Evolutionary conservation across 1,140 invertebrate species (phyloP), one percentile per base, ranked within the genome.

Genomic region (Aplysia californica): DNA sequence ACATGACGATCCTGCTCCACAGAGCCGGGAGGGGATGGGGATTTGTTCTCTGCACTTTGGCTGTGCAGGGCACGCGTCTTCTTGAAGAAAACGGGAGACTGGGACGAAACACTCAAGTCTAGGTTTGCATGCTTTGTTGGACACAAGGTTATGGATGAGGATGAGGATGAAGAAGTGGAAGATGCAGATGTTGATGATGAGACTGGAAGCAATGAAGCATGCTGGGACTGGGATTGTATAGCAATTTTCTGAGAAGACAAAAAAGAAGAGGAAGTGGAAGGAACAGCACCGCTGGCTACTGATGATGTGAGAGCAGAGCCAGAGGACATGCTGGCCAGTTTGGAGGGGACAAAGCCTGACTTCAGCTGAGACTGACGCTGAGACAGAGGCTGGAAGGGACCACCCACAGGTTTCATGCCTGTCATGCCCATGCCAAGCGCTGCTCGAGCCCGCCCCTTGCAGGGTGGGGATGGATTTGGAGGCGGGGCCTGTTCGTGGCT

Each of bases 401-500:
- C 35, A 10, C 31, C 58, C 3, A 23, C 35, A 35, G 55, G 33
- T 15, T 61, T 73, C 31, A 73, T 73, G 70, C 56, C 35, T 10
- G 26, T 50, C 33, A 70, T 55, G 23, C 55, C 26, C 35, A 26
- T 73, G 36, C 55, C 41, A 23, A 75, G 15, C 1, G 20, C 72
- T 2, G 59, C 26, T 31, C 61, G 26, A 15, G 61, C 72, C 15
- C 72, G 5, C 2, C 59, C 72, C 39, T 75, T 75, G 39, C 59
- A 65, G 15, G 72, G 72, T 23, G 72, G 72, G 23, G 72, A 75
- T 20, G 72, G 72, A 41, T 75, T 75, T 31, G 72, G 72, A 35
- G 72, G 72, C 33, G 72, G 72, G 10, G 59, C 58, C 50, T 75
- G 72, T 33, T 75, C 72, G 20, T 50, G 41, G 20, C 64, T 75